phyloP scores from a whole-genome alignment of 2,888 invertebrate species.

The Kuschelorhynchus macadamiae region DNA sequence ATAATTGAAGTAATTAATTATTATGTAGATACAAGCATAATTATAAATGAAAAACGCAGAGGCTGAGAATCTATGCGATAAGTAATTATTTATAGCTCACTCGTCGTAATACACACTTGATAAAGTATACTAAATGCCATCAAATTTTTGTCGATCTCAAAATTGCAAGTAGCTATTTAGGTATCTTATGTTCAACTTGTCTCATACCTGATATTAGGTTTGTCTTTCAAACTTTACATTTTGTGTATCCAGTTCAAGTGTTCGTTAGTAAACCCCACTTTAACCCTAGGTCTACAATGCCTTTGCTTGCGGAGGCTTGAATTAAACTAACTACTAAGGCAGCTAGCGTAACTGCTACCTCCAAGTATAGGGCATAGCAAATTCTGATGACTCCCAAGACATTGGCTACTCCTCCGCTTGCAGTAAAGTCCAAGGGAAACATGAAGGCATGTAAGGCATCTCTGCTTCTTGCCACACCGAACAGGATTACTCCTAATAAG shows the following conservation, averaged over 20 bases:
- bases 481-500: conserved; percentile 72
- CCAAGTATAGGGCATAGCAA: conserved; percentile 78
- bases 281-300: conserved; percentile 72
- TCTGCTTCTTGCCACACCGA: conserved; percentile 73
- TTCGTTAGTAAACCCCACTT: conserved; percentile 72
- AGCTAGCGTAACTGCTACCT: conserved; percentile 76
- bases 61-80: no score
- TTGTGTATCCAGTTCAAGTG: conserved; percentile 67
- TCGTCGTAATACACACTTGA: no score
- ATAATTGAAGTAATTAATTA: no score
- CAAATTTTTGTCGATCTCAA: no score
- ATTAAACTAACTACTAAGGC: conserved; percentile 74
- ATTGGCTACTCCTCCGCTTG: conserved; percentile 77
- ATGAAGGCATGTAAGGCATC: conserved; percentile 72
- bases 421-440: conserved; percentile 81
- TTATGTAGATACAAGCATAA: no score
- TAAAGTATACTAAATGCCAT: no score
- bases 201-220: no score
- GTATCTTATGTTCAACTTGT: no score
- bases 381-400: conserved; percentile 74
- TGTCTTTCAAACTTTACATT: no score
- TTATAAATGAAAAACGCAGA: no score
- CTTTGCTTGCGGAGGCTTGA: conserved; percentile 73
- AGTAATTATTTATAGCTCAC: no score
- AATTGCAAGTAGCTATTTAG: no score